phyloP scores from a whole-genome alignment of 2,888 invertebrate species.

The Urechis unicinctus region DNA sequence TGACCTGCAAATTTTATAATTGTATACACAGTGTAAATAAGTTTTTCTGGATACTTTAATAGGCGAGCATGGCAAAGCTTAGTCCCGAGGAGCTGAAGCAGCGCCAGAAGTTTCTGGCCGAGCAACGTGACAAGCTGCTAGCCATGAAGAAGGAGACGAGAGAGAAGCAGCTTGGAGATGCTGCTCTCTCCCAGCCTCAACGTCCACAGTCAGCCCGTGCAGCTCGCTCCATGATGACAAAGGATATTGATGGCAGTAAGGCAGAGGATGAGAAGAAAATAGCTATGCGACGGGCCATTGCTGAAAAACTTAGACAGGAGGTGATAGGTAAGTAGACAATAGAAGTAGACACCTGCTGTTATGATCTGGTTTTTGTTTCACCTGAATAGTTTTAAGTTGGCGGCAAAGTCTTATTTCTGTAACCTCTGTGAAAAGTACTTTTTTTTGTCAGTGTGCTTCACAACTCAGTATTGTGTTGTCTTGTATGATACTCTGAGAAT shows the following conservation, averaged over 20 bases:
- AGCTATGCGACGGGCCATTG: conserved; percentile 75
- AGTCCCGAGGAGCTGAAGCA: conserved; percentile 61
- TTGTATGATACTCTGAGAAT: too few relatives aligned
- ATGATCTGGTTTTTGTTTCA: too few relatives aligned
- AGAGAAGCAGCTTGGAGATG: conserved; percentile 66
- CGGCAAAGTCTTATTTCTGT: too few relatives aligned
- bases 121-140: conserved; percentile 84
- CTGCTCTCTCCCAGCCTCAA: conserved; percentile 53
- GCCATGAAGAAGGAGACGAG: conserved; percentile 83
- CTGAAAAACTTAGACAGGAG: conserved; percentile 76
- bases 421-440: too few relatives aligned
- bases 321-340: conserved; percentile 68
- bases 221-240: conserved; percentile 24
- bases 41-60: too few relatives aligned
- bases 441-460: too few relatives aligned
- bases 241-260: conserved; percentile 1
- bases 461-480: too few relatives aligned
- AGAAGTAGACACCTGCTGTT: too few relatives aligned
- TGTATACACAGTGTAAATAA: too few relatives aligned
- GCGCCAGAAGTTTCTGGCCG: conserved; percentile 77
- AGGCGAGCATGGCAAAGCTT: conserved; percentile 11
- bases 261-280: conserved; percentile 57
- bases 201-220: conserved; percentile 69
- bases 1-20: too few relatives aligned
- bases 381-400: too few relatives aligned